Percentiles rank a stretch among this genome's conserved stretches.
phyloP scores from a whole-genome alignment of 1,140 invertebrate species.

The Drosophila orena region DNA sequence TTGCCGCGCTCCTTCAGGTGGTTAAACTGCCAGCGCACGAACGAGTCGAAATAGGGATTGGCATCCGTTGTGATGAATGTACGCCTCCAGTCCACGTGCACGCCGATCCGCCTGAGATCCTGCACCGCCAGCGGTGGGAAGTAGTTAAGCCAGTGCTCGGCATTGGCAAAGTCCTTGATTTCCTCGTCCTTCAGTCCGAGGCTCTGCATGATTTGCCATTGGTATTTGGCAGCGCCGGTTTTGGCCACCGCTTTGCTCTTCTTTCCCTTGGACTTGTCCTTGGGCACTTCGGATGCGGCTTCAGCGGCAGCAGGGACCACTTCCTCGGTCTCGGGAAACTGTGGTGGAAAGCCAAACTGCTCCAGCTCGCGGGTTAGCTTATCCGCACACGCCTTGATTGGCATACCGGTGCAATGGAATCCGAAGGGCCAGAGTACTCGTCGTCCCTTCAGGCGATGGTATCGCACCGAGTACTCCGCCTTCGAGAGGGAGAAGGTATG shows the following conservation, averaged over 20 bases:
- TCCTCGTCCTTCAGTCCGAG: slow-evolving; percentile 95
- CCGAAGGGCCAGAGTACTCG: slow-evolving; percentile 98
- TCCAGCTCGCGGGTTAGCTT: slow-evolving; percentile 98
- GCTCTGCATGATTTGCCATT: slow-evolving; percentile 99
- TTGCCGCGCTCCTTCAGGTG: slow-evolving; percentile 95
- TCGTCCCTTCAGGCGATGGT: slow-evolving; percentile 95
- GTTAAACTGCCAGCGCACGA: slow-evolving; percentile 98
- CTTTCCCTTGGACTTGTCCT: slow-evolving; percentile 99
- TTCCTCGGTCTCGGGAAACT: slow-evolving; percentile 91
- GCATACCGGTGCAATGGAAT: slow-evolving; percentile 99
- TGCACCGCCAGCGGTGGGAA: slow-evolving; percentile 96
- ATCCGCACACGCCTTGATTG: slow-evolving; percentile 98
- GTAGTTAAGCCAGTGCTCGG: slow-evolving; percentile 96
- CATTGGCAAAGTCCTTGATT: slow-evolving; percentile 96
- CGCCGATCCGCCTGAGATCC: slow-evolving; percentile 95
- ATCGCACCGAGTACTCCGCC: slow-evolving; percentile 98
- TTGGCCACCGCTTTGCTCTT: slow-evolving; percentile 99
- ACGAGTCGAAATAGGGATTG: slow-evolving; percentile 99
- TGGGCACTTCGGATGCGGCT: slow-evolving; percentile 88
- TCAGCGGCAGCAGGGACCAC: slow-evolving; percentile 85
- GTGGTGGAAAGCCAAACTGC: slow-evolving; percentile 95
- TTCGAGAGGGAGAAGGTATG: slow-evolving; percentile 99
- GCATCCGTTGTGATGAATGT: slow-evolving; percentile 99
- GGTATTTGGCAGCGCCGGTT: slow-evolving; percentile 94
- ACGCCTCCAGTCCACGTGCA: slow-evolving; percentile 98